Conservation (phyloP, 1,140 invertebrate genomes). For the Oreohelix idahoensis region DNA sequence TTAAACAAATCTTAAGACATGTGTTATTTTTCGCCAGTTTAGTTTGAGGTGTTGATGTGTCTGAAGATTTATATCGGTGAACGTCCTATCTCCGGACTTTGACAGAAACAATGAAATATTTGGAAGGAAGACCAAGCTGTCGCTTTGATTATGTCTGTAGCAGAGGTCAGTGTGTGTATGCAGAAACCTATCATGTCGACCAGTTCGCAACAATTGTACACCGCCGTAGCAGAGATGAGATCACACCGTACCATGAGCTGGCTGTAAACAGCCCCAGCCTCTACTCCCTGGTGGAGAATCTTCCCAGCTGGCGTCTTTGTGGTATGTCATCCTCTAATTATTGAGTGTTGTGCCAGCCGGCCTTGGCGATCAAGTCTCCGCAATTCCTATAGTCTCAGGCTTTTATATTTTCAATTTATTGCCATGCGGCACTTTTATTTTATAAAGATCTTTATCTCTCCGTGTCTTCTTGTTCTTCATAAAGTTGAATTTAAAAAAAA, state of each 20-base stretch:
- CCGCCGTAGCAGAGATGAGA: not conserved
- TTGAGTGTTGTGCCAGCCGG: not conserved
- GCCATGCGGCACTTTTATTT: too few relatives aligned
- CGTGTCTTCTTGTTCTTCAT: too few relatives aligned
- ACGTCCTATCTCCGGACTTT: too few relatives aligned
- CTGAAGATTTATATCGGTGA: too few relatives aligned
- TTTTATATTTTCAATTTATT: too few relatives aligned
- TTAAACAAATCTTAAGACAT: too few relatives aligned
- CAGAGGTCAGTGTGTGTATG: not conserved
- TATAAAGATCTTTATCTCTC: too few relatives aligned
- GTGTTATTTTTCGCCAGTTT: too few relatives aligned
- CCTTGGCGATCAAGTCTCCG: not conserved
- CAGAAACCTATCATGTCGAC: not conserved
- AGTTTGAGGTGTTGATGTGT: too few relatives aligned
- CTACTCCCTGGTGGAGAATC: slow-evolving; percentile 16
- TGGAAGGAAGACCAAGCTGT: slow-evolving; percentile 35
- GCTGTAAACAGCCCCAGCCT: not conserved
- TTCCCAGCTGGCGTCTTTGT: slow-evolving; percentile 36
- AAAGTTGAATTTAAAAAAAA: too few relatives aligned
- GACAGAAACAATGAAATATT: slow-evolving; percentile 30
- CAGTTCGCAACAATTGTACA: not conserved
- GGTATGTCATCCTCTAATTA: slow-evolving; percentile 26
- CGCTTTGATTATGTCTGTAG: slow-evolving; percentile 8
- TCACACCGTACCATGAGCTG: not conserved
- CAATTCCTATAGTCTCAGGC: slow-evolving; percentile 1